A percentile compares a stretch with the other conserved stretches of the same genome.
Conservation (phyloP, 2,888 invertebrate species). For the Ophonus ardosiacus region DNA sequence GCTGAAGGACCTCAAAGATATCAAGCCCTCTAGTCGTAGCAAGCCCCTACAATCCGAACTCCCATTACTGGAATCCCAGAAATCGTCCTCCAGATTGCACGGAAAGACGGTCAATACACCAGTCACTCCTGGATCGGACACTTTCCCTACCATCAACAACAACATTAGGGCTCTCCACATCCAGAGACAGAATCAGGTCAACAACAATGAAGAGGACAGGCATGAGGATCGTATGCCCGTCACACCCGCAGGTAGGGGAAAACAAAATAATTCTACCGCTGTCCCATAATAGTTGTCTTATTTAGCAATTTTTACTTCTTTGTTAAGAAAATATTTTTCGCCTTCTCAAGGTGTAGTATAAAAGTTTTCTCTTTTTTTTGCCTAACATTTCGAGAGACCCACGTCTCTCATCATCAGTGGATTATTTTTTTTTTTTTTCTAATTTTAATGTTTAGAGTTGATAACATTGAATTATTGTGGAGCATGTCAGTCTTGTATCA, state of each 20-base stretch:
- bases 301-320: too few species aligned
- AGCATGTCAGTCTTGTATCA: too few species aligned
- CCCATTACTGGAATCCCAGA: conserved; percentile 73
- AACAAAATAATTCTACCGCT: not conserved
- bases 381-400: too few species aligned
- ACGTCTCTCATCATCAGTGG: too few species aligned
- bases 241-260: conserved; percentile 72
- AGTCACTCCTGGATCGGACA: conserved; percentile 71
- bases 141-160: conserved; percentile 74
- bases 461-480: too few species aligned
- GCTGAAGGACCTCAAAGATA: conserved; percentile 71
- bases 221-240: conserved; percentile 72
- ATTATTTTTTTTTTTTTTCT: too few species aligned
- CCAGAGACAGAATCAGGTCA: conserved; percentile 64
- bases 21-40: conserved; percentile 53
- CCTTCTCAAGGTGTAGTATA: too few species aligned
- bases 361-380: too few species aligned
- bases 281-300: too few species aligned
- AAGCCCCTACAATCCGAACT: conserved; percentile 69
- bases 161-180: not conserved
- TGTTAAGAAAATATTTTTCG: too few species aligned
- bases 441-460: too few species aligned
- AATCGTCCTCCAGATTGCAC: conserved; percentile 72
- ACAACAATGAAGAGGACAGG: conserved; percentile 71
- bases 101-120: conserved; percentile 70